Evolutionary conservation across 2,888 invertebrate genomes (phyloP).

Genomic region (Helleia helle): DNA sequence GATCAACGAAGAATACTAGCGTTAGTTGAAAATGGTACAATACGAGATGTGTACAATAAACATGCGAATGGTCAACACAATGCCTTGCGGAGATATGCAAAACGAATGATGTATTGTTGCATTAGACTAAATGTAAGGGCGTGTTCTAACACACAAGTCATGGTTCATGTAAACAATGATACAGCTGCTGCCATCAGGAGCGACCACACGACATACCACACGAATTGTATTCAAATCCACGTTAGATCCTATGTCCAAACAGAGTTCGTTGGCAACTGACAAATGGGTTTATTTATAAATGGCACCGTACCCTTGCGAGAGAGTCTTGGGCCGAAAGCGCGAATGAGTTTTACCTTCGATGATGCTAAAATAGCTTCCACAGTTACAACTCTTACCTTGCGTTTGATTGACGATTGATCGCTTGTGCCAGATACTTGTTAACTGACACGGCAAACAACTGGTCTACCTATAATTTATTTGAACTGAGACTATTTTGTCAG

Average conservation of each 20-base stretch:
- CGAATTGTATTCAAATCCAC: slow-evolving; percentile 25
- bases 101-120: slow-evolving; percentile 31
- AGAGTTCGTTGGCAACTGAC: slow-evolving; percentile 50
- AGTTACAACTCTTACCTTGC: slow-evolving; percentile 71
- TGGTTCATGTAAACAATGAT: slow-evolving; percentile 23
- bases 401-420: slow-evolving; percentile 73
- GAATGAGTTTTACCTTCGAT: slow-evolving; percentile 72
- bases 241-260: slow-evolving; percentile 25
- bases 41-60: background rate
- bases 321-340: slow-evolving; percentile 66
- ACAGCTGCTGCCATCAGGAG: slow-evolving; percentile 21
- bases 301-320: slow-evolving; percentile 64
- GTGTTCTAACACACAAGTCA: slow-evolving; percentile 24
- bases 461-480: slow-evolving; percentile 25
- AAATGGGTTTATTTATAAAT: slow-evolving; percentile 65
- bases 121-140: slow-evolving; percentile 36
- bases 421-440: slow-evolving; percentile 70
- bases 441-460: slow-evolving; percentile 50
- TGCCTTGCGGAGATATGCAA: slow-evolving; percentile 23
- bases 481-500: slow-evolving; percentile 12
- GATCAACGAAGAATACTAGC: background rate
- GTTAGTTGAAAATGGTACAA: slow-evolving; percentile 8
- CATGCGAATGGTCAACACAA: slow-evolving; percentile 10
- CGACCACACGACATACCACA: slow-evolving; percentile 19
- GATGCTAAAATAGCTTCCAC: slow-evolving; percentile 67